phyloP scores from a whole-genome alignment of 1,140 invertebrate genomes.

The Caerostris extrusa region DNA sequence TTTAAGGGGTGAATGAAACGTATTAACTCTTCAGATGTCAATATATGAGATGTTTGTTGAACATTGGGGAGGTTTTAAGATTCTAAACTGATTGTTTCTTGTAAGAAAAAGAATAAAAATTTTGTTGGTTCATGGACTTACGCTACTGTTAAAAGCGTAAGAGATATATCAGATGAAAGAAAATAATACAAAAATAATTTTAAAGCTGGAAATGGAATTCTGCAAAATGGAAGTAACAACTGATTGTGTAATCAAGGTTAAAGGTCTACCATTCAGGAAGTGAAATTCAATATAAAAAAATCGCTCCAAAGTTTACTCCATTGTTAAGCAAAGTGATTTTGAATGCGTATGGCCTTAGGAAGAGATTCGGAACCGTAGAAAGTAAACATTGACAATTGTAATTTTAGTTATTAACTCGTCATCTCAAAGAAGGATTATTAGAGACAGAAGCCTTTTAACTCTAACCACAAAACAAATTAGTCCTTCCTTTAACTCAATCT shows the following conservation, averaged over 20 bases:
- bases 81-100: too few relatives aligned
- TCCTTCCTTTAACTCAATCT: not conserved
- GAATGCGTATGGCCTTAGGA: not conserved
- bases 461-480: not conserved
- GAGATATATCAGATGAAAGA: not conserved
- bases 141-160: not conserved
- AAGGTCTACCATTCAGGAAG: not conserved
- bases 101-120: too few relatives aligned
- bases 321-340: not conserved
- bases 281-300: not conserved
- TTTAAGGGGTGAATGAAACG: too few relatives aligned
- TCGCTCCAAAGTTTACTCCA: not conserved
- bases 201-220: not conserved
- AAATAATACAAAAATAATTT: not conserved
- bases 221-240: not conserved
- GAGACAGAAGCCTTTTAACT: not conserved
- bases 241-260: not conserved
- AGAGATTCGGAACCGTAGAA: not conserved
- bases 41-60: too few relatives aligned
- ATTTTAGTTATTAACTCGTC: constrained; percentile 1
- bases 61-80: too few relatives aligned
- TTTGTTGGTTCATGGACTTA: too few relatives aligned
- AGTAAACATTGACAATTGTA: not conserved
- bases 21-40: too few relatives aligned
- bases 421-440: not conserved